Evolutionary conservation across 2,113 vertebrate species (phyloP).

Genomic region (western clawed frog (Xenopus tropicalis)): DNA sequence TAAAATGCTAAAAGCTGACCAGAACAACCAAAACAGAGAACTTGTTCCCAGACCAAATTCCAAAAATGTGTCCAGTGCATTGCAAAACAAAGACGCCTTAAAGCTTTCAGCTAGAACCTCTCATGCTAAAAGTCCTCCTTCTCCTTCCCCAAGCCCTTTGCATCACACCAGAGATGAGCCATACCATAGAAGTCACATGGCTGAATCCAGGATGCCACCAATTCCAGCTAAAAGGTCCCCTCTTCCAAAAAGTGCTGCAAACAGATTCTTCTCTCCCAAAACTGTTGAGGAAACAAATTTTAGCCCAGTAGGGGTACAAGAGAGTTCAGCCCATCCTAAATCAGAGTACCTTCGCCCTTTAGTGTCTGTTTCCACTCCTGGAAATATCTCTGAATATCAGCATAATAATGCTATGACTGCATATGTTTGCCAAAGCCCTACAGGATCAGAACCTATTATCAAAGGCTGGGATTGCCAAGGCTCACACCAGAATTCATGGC

Average conservation of each 20-base stretch:
- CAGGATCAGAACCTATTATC: conserved; percentile 12
- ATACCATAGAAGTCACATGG: background rate
- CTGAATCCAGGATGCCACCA: conserved; percentile 5
- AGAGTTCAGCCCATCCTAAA: background rate
- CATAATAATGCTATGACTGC: background rate
- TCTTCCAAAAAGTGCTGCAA: conserved; percentile 13
- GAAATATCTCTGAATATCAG: background rate
- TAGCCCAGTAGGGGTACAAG: background rate
- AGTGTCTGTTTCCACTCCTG: background rate
- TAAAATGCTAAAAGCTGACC: background rate
- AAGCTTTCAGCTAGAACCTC: conserved; percentile 2
- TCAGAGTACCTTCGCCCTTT: conserved; percentile 4
- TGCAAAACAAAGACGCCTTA: background rate
- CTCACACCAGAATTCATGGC: background rate
- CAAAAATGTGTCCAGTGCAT: background rate
- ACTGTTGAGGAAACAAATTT: conserved; percentile 12
- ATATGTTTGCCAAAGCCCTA: conserved; percentile 15
- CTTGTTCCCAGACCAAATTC: background rate
- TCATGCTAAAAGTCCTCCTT: background rate
- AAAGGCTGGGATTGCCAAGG: conserved; percentile 6
- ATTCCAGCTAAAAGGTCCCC: conserved; percentile 16
- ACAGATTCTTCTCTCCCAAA: background rate
- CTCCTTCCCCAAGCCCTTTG: background rate
- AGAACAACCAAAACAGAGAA: background rate
- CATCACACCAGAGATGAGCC: background rate